Evolutionary conservation across 2,113 vertebrate genomes (phyloP).

Genomic region (human (Homo sapiens)): DNA sequence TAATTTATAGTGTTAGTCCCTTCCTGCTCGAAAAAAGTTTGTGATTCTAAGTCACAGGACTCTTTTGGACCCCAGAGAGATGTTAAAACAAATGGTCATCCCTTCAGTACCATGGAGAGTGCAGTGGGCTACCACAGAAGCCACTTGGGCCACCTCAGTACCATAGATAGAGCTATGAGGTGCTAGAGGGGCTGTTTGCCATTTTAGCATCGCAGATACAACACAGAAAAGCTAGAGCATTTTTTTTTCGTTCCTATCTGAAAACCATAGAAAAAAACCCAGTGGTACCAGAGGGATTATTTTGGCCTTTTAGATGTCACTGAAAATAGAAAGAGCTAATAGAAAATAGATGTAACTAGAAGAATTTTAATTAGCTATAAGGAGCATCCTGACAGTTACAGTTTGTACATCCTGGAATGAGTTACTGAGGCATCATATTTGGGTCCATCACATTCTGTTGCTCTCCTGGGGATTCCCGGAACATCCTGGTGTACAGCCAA

Average conservation of each 20-base stretch:
- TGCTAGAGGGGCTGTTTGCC: conserved; percentile 47
- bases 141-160: conserved; percentile 70
- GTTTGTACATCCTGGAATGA: conserved; percentile 79
- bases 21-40: neutral
- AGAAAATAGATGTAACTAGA: conserved; percentile 74
- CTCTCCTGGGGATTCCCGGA: conserved; percentile 81
- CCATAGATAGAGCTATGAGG: conserved; percentile 35
- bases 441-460: conserved; percentile 80
- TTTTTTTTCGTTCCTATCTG: conserved; percentile 19
- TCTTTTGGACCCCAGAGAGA: conserved; percentile 52
- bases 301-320: conserved; percentile 73
- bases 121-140: conserved; percentile 76
- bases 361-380: conserved; percentile 75
- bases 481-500: conserved; percentile 81
- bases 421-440: conserved; percentile 76
- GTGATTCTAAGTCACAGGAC: conserved; percentile 1
- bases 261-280: neutral
- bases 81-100: conserved; percentile 52
- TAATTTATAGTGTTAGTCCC: neutral
- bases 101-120: conserved; percentile 82
- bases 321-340: conserved; percentile 70
- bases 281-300: conserved; percentile 58
- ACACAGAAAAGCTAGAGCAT: conserved; percentile 42
- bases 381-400: conserved; percentile 76
- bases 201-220: conserved; percentile 49